Evolutionary conservation across 2,888 invertebrate genomes (phyloP), one percentile per base, ranked within the genome.

Genomic region (Tetheella fluctuosa): DNA sequence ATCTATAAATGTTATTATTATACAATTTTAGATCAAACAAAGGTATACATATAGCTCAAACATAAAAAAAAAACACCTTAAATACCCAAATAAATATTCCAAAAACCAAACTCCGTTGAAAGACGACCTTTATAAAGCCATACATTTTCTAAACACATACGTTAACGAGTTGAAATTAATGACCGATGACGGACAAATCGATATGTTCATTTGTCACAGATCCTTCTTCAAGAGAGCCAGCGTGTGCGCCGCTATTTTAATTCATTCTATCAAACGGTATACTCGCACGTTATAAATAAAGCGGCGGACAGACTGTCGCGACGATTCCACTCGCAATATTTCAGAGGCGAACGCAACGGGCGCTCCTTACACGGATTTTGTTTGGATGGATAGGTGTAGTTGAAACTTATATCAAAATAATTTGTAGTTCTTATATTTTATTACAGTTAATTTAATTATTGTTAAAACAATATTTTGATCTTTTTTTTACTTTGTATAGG

Each of bases 221-320:
- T 76, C 70, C 73, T 76, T 68, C 20, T 20, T 48, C 48, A 8
- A 48, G 48, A 20, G 48, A 68, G 61, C 70, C 72, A 64, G 59
- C 70, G 64, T 54, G 54, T 53, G 75, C 48, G 48, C 48, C 48
- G 48, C 71, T 80, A 80, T 80, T 80, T 75, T 76, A 86, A 87
- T 86, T 83, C 83, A 74, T 79, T 81, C 77, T 83, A 88, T 88
- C 88, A 84, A 87, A 84, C 76, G 79, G 71, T 77, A 77, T 79
- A 82, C 85, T 85, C 80, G 79, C 86, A 85, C 84, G 85, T 84
- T 90, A 90, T 91, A 90, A 90, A 91, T 91, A 90, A 89, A 86
- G 80, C 77, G 69, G 79, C 73, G 77, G 81, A 80, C 79, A 77
- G 75, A 80, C 85, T 89, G 92, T 91, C 92, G 85, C 76, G 83